These are phyloP conservation scores for Cylindroiulus punctatus DNA, from an alignment of 2,888 invertebrate genomes.

Conservation along the genomic window DNA sequence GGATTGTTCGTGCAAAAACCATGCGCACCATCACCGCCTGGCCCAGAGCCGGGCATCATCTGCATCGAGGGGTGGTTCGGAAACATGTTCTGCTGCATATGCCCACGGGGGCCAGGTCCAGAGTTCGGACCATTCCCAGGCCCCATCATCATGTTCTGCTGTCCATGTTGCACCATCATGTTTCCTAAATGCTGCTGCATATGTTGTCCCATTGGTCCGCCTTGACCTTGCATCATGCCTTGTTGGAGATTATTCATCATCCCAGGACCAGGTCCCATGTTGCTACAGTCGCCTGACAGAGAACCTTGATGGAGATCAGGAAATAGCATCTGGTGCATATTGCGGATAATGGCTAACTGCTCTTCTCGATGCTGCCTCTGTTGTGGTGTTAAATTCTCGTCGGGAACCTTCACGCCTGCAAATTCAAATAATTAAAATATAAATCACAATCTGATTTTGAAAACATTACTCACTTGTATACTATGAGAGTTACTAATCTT, in stretches of 20 bases:
- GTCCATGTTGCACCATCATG: conserved; percentile 59
- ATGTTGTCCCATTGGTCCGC: conserved; percentile 59
- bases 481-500: too few relatives aligned
- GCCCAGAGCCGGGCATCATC: conserved; percentile 57
- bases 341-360: conserved; percentile 87
- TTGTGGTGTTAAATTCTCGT: conserved; percentile 95
- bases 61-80: conserved; percentile 53
- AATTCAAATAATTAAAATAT: not conserved
- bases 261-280: conserved; percentile 52
- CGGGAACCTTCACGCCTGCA: conserved; percentile 86
- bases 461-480: too few relatives aligned
- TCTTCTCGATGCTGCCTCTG: conserved; percentile 94
- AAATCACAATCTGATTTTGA: not conserved
- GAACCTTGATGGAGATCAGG: conserved; percentile 71
- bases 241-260: conserved; percentile 51
- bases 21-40: conserved; percentile 51
- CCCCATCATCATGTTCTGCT: conserved; percentile 59
- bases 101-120: conserved; percentile 60
- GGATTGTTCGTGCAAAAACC: conserved; percentile 58
- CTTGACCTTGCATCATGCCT: conserved; percentile 58
- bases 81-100: conserved; percentile 58
- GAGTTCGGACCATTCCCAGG: conserved; percentile 65
- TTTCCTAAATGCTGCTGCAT: conserved; percentile 50
- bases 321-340: conserved; percentile 92
- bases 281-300: conserved; percentile 51